Percentiles rank a stretch among this genome's conserved stretches.
phyloP scores from a whole-genome alignment of 2,797 vertebrate genomes.

The Pygocentrus nattereri region DNA sequence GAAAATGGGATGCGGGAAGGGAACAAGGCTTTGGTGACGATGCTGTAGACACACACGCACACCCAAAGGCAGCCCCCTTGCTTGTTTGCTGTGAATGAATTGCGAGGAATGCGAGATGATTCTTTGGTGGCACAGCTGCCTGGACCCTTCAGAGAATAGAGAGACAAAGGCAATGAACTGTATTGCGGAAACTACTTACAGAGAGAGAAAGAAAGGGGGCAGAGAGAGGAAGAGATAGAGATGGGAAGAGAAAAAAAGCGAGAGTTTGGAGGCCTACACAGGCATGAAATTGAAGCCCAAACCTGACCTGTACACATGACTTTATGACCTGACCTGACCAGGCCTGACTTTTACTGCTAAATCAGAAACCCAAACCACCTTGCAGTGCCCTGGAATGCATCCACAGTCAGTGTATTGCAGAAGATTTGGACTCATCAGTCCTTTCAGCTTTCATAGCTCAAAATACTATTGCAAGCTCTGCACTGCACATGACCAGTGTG shows the following conservation, averaged over 20 bases:
- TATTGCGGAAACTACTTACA: conserved; percentile 34
- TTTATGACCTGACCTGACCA: no score
- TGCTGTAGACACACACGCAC: conserved; percentile 1
- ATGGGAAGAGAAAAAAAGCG: background rate
- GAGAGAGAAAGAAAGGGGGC: background rate
- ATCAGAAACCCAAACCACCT: no score
- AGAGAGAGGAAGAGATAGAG: background rate
- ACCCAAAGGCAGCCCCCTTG: conserved; percentile 60
- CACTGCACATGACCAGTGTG: no score
- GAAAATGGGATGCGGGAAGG: conserved; percentile 4
- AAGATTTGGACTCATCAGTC: no score
- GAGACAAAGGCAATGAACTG: conserved; percentile 53
- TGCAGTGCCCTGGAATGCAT: no score
- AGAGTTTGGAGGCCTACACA: no score
- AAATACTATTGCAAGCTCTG: no score
- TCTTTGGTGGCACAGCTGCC: conserved; percentile 52
- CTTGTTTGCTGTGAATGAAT: conserved; percentile 54
- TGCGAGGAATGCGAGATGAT: conserved; percentile 52
- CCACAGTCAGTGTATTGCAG: no score
- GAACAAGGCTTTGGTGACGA: background rate
- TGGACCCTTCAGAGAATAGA: conserved; percentile 35
- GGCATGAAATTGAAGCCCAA: no score
- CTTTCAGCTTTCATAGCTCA: no score
- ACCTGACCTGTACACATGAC: no score
- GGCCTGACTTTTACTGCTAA: no score